Evolutionary conservation across 2,113 vertebrate species (phyloP).

Genomic region (Ornithorhynchus anatinus): DNA sequence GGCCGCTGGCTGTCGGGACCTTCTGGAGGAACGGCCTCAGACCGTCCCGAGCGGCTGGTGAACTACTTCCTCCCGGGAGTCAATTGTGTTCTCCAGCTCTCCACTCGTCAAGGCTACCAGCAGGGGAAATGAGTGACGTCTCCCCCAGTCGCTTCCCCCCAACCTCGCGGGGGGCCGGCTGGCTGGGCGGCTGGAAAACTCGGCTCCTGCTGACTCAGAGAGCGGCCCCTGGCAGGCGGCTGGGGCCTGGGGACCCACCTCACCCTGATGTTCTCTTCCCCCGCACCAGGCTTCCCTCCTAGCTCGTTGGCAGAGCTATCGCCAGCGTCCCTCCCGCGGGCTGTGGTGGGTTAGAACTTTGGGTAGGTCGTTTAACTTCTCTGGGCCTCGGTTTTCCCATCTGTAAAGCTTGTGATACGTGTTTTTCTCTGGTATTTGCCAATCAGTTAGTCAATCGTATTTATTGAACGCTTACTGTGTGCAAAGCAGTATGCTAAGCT

Average conservation of each 20-base stretch:
- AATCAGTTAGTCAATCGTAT: no score
- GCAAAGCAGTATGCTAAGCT: no score
- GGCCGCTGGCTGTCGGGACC: not conserved
- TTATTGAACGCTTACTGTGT: no score
- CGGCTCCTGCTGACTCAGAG: slow-evolving; percentile 75
- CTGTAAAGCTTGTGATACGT: no score
- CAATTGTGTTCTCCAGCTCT: not conserved
- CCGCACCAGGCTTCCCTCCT: not conserved
- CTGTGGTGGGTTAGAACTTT: no score
- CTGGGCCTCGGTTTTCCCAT: no score
- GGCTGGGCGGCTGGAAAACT: slow-evolving; percentile 68
- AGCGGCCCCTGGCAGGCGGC: slow-evolving; percentile 68
- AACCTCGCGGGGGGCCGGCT: slow-evolving; percentile 55
- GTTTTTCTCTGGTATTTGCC: no score
- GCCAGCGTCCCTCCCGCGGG: no score
- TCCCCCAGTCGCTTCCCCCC: slow-evolving; percentile 38
- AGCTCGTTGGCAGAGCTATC: not conserved
- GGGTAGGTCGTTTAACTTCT: no score
- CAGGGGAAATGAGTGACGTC: slow-evolving; percentile 70
- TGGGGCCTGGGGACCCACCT: no score
- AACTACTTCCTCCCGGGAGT: not conserved
- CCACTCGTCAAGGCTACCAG: slow-evolving; percentile 59
- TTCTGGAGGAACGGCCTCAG: not conserved
- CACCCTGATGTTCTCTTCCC: not conserved
- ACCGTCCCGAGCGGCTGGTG: not conserved